phyloP scores from a whole-genome alignment of 2,113 vertebrate genomes.

The Perca fluviatilis region DNA sequence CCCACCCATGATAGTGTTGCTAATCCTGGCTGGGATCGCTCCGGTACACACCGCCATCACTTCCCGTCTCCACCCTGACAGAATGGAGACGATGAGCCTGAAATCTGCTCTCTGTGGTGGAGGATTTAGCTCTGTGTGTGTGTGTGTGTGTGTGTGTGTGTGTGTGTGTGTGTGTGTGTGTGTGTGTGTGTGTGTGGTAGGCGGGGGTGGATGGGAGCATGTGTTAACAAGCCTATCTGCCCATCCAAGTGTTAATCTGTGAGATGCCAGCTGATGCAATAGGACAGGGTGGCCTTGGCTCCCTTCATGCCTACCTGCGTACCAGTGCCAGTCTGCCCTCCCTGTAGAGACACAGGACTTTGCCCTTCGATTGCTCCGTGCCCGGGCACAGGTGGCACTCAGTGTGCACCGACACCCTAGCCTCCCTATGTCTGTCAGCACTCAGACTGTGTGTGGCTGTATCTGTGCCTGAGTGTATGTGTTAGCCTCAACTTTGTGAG shows the following conservation, averaged over 20 bases:
- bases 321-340: constrained; percentile 58
- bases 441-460: constrained; percentile 57
- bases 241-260: constrained; percentile 77
- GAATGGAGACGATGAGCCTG: constrained; percentile 69
- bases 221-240: constrained; percentile 80
- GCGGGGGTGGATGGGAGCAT: constrained; percentile 58
- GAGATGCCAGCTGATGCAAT: constrained; percentile 71
- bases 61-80: constrained; percentile 64
- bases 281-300: constrained; percentile 60
- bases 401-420: constrained; percentile 59
- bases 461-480: constrained; percentile 41
- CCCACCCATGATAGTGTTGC: constrained; percentile 68
- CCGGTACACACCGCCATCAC: constrained; percentile 59
- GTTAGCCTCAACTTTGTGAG: constrained; percentile 62
- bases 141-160: constrained; percentile 22
- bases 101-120: constrained; percentile 68
- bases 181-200: constrained; percentile 28
- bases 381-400: constrained; percentile 74
- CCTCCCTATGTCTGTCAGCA: constrained; percentile 58
- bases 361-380: constrained; percentile 60
- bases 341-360: constrained; percentile 53
- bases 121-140: constrained; percentile 54
- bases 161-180: constrained; percentile 21
- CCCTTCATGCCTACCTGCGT: constrained; percentile 71
- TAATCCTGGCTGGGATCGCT: constrained; percentile 74